Percentiles rank a stretch among this genome's conserved stretches.
These are phyloP conservation scores for Hippolais icterina DNA, from an alignment of 2,113 vertebrate species.

Conservation along the genomic window DNA sequence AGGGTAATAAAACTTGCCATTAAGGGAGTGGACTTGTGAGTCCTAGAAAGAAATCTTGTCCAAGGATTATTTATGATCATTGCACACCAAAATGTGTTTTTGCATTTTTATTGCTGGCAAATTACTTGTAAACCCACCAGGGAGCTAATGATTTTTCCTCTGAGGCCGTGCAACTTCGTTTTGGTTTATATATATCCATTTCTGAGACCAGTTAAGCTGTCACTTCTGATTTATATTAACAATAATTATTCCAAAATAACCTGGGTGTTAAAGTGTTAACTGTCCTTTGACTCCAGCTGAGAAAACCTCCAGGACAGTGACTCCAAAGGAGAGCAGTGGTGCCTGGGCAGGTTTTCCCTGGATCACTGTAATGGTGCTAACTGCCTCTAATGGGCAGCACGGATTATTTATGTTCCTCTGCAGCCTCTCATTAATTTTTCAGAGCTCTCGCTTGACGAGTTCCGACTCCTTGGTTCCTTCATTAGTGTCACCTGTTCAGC, in stretches of 20 bases:
- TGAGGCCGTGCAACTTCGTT: background rate
- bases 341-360: background rate
- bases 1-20: conserved; percentile 19
- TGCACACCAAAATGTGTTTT: conserved; percentile 38
- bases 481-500: background rate
- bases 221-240: conserved; percentile 25
- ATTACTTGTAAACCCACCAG: conserved; percentile 50
- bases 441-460: background rate
- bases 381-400: background rate
- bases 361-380: background rate
- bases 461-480: background rate
- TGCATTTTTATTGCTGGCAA: conserved; percentile 62
- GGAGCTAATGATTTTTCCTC: conserved; percentile 42
- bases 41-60: conserved; percentile 39
- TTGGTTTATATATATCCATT: background rate
- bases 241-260: background rate
- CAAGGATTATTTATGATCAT: conserved; percentile 57
- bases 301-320: background rate
- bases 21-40: conserved; percentile 14
- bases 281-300: background rate
- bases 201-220: background rate
- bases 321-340: background rate
- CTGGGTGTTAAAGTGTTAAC: background rate
- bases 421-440: conserved; percentile 4
- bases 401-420: background rate